These are phyloP conservation scores for Enteromius fasciolatus DNA, from an alignment of 2,797 vertebrate species.

Conservation along the genomic window DNA sequence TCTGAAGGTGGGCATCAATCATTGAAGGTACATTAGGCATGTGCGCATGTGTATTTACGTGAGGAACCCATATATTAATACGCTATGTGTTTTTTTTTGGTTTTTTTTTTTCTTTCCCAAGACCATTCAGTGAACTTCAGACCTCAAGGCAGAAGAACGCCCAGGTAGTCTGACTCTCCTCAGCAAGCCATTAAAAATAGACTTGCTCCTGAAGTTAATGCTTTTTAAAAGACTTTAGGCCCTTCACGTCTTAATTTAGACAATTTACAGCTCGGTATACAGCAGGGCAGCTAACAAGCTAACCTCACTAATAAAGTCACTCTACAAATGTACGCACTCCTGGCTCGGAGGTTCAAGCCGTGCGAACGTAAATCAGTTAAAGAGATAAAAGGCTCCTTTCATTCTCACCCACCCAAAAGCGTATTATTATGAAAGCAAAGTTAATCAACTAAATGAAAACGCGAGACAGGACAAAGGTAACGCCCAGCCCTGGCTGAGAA, in stretches of 20 bases:
- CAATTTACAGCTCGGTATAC: constrained; percentile 41
- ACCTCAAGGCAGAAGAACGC: constrained; percentile 5
- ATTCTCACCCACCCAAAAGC: constrained; percentile 20
- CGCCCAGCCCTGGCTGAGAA: constrained; percentile 33
- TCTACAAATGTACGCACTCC: constrained; percentile 39
- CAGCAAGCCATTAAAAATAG: constrained; percentile 47
- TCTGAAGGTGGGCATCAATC: constrained; percentile 43
- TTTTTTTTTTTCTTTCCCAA: neutral
- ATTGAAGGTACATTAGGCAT: constrained; percentile 20
- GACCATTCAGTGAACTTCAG: neutral
- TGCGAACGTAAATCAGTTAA: constrained; percentile 36
- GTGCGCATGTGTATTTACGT: constrained; percentile 13
- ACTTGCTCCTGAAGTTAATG: constrained; percentile 44
- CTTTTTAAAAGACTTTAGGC: constrained; percentile 52
- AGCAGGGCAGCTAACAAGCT: constrained; percentile 27
- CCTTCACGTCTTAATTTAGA: constrained; percentile 44
- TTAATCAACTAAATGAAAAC: constrained; percentile 50
- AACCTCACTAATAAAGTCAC: constrained; percentile 49
- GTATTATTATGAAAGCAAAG: constrained; percentile 36
- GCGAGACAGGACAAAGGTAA: constrained; percentile 17
- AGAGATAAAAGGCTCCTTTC: constrained; percentile 32
- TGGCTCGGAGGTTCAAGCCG: constrained; percentile 37
- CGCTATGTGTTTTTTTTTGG: neutral
- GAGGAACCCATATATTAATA: constrained; percentile 5
- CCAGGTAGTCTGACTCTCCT: neutral